phyloP scores from a whole-genome alignment of 2,888 invertebrate genomes.

The Sarcophaga caerulescens region DNA sequence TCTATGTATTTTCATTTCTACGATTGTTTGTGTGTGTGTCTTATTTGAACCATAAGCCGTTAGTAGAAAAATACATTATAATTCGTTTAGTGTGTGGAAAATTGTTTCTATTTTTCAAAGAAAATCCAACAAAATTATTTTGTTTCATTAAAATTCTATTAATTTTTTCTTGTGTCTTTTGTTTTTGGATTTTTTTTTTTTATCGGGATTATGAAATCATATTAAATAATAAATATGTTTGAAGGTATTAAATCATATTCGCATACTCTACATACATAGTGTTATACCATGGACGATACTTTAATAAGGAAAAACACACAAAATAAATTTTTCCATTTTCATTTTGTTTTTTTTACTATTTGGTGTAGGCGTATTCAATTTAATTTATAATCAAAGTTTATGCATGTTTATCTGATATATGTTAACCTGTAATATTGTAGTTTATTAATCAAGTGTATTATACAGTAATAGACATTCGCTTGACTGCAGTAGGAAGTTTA shows the following conservation, averaged over 20 bases:
- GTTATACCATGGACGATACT: not conserved
- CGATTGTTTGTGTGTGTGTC: too few relatives aligned
- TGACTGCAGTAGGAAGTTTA: too few relatives aligned
- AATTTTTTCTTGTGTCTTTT: conserved; percentile 14
- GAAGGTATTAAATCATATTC: too few relatives aligned
- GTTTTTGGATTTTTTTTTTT: not conserved
- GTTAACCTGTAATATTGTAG: too few relatives aligned
- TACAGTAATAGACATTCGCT: too few relatives aligned
- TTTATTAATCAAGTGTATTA: too few relatives aligned
- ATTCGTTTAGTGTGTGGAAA: not conserved
- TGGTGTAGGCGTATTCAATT: too few relatives aligned
- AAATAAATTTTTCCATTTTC: too few relatives aligned
- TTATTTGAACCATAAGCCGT: not conserved
- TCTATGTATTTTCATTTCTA: not conserved
- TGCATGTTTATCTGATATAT: too few relatives aligned
- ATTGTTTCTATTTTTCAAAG: not conserved
- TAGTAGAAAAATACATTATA: not conserved
- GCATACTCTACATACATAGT: not conserved
- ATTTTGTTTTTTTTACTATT: too few relatives aligned
- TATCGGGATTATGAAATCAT: not conserved
- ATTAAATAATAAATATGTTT: conserved; percentile 12
- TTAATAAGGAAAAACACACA: not conserved
- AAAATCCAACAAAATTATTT: conserved; percentile 4
- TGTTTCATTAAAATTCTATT: conserved; percentile 11
- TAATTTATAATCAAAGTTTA: too few relatives aligned